A percentile compares a stretch with the other conserved stretches of the same genome.
Conservation (phyloP, 1,140 invertebrate genomes). For the Hesperophylax magnus region DNA sequence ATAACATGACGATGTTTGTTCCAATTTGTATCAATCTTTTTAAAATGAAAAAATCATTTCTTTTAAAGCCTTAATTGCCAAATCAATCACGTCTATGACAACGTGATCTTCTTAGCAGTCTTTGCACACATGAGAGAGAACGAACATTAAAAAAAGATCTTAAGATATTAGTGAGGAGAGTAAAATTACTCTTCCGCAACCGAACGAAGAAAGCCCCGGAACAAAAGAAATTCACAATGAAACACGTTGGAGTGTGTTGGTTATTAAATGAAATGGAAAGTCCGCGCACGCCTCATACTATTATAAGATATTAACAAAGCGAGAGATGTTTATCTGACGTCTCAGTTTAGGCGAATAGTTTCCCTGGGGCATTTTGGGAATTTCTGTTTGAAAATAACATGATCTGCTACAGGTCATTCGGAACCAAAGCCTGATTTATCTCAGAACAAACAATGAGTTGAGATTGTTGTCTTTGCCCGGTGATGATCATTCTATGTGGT, state of each 20-base stretch:
- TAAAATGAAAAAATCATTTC: not conserved
- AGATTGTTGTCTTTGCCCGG: slow-evolving; percentile 15
- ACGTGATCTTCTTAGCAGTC: not conserved
- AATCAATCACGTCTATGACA: slow-evolving; percentile 17
- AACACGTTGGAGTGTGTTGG: slow-evolving; percentile 40
- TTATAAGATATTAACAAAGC: slow-evolving; percentile 36
- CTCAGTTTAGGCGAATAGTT: slow-evolving; percentile 25
- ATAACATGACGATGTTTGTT: not conserved
- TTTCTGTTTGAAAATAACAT: slow-evolving; percentile 7
- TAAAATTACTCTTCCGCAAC: slow-evolving; percentile 35
- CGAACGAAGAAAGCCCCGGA: slow-evolving; percentile 36
- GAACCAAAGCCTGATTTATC: slow-evolving; percentile 26
- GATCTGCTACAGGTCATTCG: slow-evolving; percentile 18
- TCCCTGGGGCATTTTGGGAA: not conserved
- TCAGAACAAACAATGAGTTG: not conserved
- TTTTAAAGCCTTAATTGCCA: slow-evolving; percentile 12
- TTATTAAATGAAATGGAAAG: slow-evolving; percentile 50
- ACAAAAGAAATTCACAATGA: slow-evolving; percentile 46
- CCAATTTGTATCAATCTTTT: not conserved
- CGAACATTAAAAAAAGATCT: slow-evolving; percentile 2
- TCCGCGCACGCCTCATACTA: slow-evolving; percentile 26
- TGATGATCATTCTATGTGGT: not conserved
- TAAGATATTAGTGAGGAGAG: slow-evolving; percentile 17
- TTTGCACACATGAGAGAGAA: slow-evolving; percentile 15
- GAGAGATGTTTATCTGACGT: slow-evolving; percentile 29